Conservation (phyloP, 2,888 invertebrate species). For the Tetragonula carbonaria region DNA sequence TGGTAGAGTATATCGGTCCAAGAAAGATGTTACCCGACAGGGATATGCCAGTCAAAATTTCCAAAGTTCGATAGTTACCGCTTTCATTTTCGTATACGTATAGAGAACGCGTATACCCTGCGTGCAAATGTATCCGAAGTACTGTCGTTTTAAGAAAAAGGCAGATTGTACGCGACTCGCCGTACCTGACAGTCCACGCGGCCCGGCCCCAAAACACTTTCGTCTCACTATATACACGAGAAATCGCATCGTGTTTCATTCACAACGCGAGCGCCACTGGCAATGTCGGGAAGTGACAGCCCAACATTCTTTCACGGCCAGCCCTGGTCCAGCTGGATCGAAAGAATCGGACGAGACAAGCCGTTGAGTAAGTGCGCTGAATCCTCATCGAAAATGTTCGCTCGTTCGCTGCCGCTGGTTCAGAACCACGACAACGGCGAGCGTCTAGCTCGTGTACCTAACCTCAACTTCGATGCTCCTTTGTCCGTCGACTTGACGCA, state of each 20-base stretch:
- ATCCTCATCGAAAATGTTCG: constrained; percentile 57
- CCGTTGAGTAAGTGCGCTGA: constrained; percentile 80
- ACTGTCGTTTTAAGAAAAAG: constrained; percentile 40
- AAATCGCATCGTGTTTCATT: constrained; percentile 71
- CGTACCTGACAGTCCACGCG: constrained; percentile 71
- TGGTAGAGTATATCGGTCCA: constrained; percentile 27
- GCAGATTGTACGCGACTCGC: constrained; percentile 45
- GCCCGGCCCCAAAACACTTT: constrained; percentile 68
- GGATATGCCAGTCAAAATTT: constrained; percentile 35
- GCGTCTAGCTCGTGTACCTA: constrained; percentile 64
- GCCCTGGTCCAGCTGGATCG: constrained; percentile 84
- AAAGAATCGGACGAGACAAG: constrained; percentile 82
- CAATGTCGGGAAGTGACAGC: constrained; percentile 84
- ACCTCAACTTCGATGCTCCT: constrained; percentile 70
- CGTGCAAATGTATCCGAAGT: constrained; percentile 53
- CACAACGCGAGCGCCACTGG: constrained; percentile 76
- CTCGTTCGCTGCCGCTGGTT: constrained; percentile 42
- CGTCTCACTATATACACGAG: constrained; percentile 66
- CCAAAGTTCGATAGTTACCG: constrained; percentile 25
- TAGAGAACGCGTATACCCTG: constrained; percentile 16
- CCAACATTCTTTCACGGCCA: constrained; percentile 84
- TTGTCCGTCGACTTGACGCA: constrained; percentile 64
- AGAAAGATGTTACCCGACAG: constrained; percentile 50
- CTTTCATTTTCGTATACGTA: background rate
- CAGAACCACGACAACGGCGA: constrained; percentile 47